Evolutionary conservation across 2,888 invertebrate genomes (phyloP).

Genomic region (Eupsilia transversa): DNA sequence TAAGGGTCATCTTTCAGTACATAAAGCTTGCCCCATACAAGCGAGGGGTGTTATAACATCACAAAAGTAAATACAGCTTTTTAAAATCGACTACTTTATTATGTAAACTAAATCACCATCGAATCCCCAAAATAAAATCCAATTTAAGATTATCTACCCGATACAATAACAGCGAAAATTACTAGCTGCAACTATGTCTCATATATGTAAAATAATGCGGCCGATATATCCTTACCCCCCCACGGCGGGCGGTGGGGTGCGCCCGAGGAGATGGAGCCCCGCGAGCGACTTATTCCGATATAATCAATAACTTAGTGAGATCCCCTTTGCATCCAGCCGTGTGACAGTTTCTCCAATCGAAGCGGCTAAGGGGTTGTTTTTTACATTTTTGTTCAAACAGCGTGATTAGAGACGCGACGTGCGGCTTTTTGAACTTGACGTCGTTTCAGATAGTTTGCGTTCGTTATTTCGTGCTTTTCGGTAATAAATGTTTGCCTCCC

Average conservation of each 20-base stretch:
- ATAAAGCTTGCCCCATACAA: background rate
- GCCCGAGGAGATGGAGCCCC: conserved; percentile 74
- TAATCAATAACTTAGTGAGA: conserved; percentile 91
- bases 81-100: conserved; percentile 26
- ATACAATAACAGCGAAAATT: conserved; percentile 77
- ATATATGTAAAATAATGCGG: conserved; percentile 91
- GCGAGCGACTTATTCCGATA: conserved; percentile 90
- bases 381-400: conserved; percentile 88
- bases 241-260: conserved; percentile 75
- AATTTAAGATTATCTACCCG: conserved; percentile 64
- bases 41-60: background rate
- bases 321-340: conserved; percentile 90
- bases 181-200: conserved; percentile 88
- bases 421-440: conserved; percentile 85
- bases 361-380: conserved; percentile 83
- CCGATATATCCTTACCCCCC: conserved; percentile 87
- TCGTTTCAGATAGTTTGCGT: conserved; percentile 81
- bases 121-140: conserved; percentile 57
- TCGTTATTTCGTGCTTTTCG: conserved; percentile 78
- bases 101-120: conserved; percentile 35
- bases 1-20: background rate
- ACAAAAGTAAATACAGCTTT: background rate
- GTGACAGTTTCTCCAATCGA: conserved; percentile 89
- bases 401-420: conserved; percentile 86
- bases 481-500: conserved; percentile 82